A percentile compares a stretch with the other conserved stretches of the same genome.
These are phyloP conservation scores for Cataglyphis hispanica DNA, from an alignment of 1,140 invertebrate genomes.

Conservation along the genomic window DNA sequence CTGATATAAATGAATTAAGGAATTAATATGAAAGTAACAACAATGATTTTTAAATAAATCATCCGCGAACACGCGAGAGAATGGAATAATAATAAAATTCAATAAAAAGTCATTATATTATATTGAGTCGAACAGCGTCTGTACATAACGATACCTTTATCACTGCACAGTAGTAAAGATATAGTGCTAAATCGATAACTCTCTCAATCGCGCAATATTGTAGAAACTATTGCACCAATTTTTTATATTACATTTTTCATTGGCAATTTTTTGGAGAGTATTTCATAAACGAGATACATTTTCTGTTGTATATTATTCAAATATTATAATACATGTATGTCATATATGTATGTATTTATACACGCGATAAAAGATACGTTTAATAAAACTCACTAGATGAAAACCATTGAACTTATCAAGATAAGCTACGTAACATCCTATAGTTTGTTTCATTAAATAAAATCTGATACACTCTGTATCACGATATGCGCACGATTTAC, in stretches of 20 bases:
- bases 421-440: slow-evolving; percentile 28
- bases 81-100: slow-evolving; percentile 8
- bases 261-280: not conserved
- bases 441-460: slow-evolving; percentile 43
- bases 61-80: not conserved
- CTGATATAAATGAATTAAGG: not conserved
- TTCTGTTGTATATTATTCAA: not conserved
- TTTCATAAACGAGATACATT: not conserved
- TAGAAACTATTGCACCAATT: not conserved
- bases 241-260: not conserved
- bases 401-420: slow-evolving; percentile 17
- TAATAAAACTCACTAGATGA: slow-evolving; percentile 16
- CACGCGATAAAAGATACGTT: not conserved
- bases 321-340: not conserved
- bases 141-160: not conserved
- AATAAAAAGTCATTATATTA: not conserved
- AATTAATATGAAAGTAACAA: not conserved
- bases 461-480: slow-evolving; percentile 21
- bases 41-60: not conserved
- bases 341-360: not conserved
- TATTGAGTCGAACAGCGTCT: not conserved
- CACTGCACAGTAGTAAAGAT: slow-evolving; percentile 12
- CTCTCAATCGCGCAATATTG: not conserved
- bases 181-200: not conserved
- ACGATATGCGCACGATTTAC: slow-evolving; percentile 2